Evolutionary conservation across 1,140 invertebrate species (phyloP).

Genomic region (Portunus trituberculatus): DNA sequence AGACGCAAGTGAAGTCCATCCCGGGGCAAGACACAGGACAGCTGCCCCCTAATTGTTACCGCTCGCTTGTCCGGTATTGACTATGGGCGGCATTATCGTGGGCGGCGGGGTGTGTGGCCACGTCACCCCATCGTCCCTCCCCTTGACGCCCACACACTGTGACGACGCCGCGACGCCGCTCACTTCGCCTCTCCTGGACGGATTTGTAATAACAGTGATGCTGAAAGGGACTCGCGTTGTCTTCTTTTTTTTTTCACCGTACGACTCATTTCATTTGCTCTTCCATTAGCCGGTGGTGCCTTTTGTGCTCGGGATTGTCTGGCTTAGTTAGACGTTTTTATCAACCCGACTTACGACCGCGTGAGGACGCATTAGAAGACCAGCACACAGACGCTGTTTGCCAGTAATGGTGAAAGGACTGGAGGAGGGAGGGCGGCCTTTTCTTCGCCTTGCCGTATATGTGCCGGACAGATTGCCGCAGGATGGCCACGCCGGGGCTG

Average conservation of each 20-base stretch:
- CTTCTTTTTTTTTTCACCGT: neutral
- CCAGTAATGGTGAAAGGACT: slow-evolving; percentile 18
- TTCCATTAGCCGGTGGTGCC: slow-evolving; percentile 61
- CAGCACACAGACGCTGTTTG: slow-evolving; percentile 5
- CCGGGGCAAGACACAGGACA: neutral
- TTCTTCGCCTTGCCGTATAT: neutral
- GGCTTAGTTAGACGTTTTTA: slow-evolving; percentile 33
- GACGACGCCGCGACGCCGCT: neutral
- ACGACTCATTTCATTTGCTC: slow-evolving; percentile 57
- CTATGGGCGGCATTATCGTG: neutral
- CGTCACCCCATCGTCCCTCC: neutral
- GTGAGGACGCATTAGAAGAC: neutral
- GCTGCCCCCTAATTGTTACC: neutral
- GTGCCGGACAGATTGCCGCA: neutral
- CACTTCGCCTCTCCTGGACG: neutral
- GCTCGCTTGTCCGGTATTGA: neutral
- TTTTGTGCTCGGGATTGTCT: slow-evolving; percentile 56
- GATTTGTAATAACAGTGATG: slow-evolving; percentile 47
- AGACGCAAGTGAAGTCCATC: neutral
- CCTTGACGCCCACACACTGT: neutral
- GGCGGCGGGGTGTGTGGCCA: slow-evolving; percentile 27
- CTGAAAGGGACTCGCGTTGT: slow-evolving; percentile 1
- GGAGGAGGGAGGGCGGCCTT: neutral
- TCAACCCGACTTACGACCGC: neutral
- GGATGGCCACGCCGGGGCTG: neutral